Evolutionary conservation across 2,888 invertebrate genomes (phyloP).

Genomic region (Encarsia formosa): DNA sequence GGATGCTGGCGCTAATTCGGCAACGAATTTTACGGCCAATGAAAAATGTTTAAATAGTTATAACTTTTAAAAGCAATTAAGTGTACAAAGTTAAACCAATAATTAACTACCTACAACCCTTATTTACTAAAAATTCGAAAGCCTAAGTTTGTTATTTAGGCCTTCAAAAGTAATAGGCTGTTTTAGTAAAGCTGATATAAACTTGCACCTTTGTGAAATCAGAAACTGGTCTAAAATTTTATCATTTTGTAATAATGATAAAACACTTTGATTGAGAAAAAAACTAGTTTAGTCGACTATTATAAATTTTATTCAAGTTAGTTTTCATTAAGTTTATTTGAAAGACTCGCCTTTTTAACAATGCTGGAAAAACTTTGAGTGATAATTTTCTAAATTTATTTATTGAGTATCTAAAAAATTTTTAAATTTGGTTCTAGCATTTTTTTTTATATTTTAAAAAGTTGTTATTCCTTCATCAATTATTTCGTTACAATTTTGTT

Average conservation of each 20-base stretch:
- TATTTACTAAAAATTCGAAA: background rate
- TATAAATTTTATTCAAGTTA: background rate
- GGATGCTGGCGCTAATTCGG: no score
- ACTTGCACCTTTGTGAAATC: background rate
- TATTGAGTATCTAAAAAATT: conserved; percentile 1
- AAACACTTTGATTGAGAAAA: conserved; percentile 8
- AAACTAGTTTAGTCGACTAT: conserved; percentile 11
- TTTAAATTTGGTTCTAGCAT: background rate
- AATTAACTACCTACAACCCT: background rate
- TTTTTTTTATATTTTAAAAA: conserved; percentile 7
- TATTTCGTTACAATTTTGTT: no score
- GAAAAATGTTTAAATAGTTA: no score
- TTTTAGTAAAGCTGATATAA: background rate
- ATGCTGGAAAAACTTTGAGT: background rate
- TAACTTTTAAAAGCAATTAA: no score
- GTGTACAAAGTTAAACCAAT: background rate
- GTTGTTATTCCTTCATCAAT: no score
- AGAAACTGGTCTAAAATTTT: conserved; percentile 1
- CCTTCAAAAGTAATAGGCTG: background rate
- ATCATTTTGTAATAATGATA: background rate
- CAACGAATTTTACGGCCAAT: no score
- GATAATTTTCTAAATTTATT: background rate
- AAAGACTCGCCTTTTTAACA: conserved; percentile 4
- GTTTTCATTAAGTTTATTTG: background rate
- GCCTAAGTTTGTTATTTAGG: background rate